phyloP scores from a whole-genome alignment of 1,140 invertebrate species.

The Platyscapa corneri region DNA sequence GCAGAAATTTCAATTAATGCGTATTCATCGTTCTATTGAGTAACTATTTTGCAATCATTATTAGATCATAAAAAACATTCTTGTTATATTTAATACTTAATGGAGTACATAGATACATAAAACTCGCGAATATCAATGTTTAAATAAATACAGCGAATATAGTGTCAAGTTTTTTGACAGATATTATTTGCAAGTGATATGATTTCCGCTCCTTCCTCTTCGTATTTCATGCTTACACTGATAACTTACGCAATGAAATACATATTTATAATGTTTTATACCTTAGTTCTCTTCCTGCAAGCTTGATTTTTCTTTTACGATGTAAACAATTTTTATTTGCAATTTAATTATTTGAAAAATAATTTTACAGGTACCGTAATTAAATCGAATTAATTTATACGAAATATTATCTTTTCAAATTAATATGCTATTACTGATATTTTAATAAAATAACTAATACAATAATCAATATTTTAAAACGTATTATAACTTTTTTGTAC shows the following conservation, averaged over 20 bases:
- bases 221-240: slow-evolving; percentile 10
- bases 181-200: background rate
- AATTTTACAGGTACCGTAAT: too few species aligned
- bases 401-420: background rate
- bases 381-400: background rate
- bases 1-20: background rate
- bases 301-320: background rate
- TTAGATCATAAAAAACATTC: slow-evolving; percentile 1
- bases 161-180: background rate
- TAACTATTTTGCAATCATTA: background rate
- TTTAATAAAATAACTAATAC: background rate
- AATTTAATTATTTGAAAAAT: background rate
- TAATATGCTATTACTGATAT: background rate
- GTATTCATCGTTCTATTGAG: background rate
- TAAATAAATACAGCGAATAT: background rate
- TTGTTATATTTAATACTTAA: background rate
- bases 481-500: background rate
- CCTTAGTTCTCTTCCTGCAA: background rate
- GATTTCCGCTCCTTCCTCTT: background rate
- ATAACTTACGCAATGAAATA: background rate
- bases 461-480: background rate
- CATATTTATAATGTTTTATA: background rate
- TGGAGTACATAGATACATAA: background rate
- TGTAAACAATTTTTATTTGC: background rate
- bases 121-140: background rate